phyloP scores from a whole-genome alignment of 2,797 vertebrate species.

The Etheostoma nigrum region DNA sequence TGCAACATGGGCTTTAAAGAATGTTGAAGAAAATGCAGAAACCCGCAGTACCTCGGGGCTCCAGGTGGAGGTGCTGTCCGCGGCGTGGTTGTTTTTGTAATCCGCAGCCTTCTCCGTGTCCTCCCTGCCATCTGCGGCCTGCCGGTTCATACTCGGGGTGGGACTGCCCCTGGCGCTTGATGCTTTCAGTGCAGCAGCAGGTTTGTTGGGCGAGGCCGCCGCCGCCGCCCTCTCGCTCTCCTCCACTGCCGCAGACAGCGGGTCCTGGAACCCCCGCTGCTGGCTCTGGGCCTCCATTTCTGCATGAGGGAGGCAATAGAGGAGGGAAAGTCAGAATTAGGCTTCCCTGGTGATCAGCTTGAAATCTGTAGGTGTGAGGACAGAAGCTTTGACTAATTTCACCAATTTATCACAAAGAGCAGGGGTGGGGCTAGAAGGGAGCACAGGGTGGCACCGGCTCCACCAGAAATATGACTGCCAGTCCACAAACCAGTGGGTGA shows the following conservation, averaged over 20 bases:
- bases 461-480: no score
- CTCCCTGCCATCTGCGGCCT: slow-evolving; percentile 74
- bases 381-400: no score
- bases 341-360: not conserved
- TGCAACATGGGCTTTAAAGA: no score
- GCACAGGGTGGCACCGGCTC: no score
- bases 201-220: slow-evolving; percentile 45
- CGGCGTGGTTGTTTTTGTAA: slow-evolving; percentile 82
- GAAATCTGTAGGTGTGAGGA: slow-evolving; percentile 10
- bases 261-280: slow-evolving; percentile 77
- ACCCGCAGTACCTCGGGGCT: slow-evolving; percentile 89
- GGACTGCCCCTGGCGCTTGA: slow-evolving; percentile 12
- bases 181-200: slow-evolving; percentile 5
- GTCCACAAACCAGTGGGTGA: no score
- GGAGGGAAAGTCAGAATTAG: slow-evolving; percentile 19
- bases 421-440: no score
- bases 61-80: slow-evolving; percentile 89
- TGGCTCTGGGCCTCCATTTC: slow-evolving; percentile 85
- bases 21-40: no score
- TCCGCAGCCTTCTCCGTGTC: slow-evolving; percentile 78
- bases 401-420: no score
- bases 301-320: slow-evolving; percentile 61
- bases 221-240: slow-evolving; percentile 49
- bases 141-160: slow-evolving; percentile 61
- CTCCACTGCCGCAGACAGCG: slow-evolving; percentile 72